Base-by-base conservation (phyloP, 1,140 invertebrate species). In the Cydia pomonella region DNA sequence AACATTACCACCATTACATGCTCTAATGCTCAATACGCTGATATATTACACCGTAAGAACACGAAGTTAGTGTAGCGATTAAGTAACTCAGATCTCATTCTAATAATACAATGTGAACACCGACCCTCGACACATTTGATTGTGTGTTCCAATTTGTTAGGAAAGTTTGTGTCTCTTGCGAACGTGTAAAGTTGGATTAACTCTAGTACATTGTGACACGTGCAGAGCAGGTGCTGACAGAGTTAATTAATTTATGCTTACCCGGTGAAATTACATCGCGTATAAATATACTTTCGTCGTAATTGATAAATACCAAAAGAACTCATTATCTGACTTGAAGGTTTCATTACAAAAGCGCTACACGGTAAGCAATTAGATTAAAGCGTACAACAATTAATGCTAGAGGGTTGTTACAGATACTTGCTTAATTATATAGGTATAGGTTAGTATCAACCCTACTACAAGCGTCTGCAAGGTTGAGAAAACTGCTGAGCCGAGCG, bases 261-360 rank as follows among this genome's bases (percentile, higher is more conserved):
- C 81, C 73, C 44, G 77, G 80, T 64, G 77, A 83, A 75, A 89
- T 86, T 84, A 84, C 85, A 83, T 82, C 76, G 73, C 81, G 76
- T 80, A 80, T 82, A 82, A 75, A 50, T 82, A 29, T 69, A 38
- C 27, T 4, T 10, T 16, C 27, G 33, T 12, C 9, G 63, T 83
- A 85, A 85, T 86, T 87, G 82, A 87, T 84, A 85, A 87, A 84
- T 83, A 84, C 79, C 79, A 82, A 82, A 83, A 84, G 79, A 78
- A 79, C 81, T 78, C 77, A 75, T 83, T 83, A 83, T 33, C 79
- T 75, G 59, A 64, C 66, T 62, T 47, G 29, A 21, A 75, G 80
- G 79, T 83, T 82, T 85, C 82, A 83, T 85, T 83, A 85, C 75
- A 77, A 77, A 38, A 72, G 59, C 73, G 38, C 47, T 73, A 71